Base-by-base conservation (phyloP, 1,140 invertebrate species). In the Chrysoperla carnea region DNA sequence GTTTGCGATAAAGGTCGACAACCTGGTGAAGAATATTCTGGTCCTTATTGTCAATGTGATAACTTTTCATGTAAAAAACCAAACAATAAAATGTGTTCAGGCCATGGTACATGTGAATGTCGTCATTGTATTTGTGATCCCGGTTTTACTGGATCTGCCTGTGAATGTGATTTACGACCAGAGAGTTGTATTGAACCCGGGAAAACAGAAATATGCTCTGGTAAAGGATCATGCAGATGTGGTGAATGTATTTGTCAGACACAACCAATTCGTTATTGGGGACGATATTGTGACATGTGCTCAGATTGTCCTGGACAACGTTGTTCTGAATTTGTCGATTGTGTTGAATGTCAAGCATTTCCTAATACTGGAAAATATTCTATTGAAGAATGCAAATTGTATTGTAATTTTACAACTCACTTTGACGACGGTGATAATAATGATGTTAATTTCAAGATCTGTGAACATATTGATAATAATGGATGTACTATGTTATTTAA, bases 341-440 rank as follows among this genome's bases (percentile, higher is more conserved):
- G 95, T 63, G 91, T 98, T n/a, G 78, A 94, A 61, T 98, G 94
- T 57, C 75, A 82, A 58, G 78, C 82, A 48, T 90, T 90, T 12
- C 17, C 17, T 23, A 62, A 81, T 38, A 84, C 79, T 28, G 91
- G 90, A 1, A 72, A 69, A 44, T 74, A 82, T 39, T 75, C 74
- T 29, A 66, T 74, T 49, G 67, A 72, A 42, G 64, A 72, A 33
- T 66, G 62, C 44, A 51, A 54, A n/a, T 37, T 48, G 7, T 59
- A 58, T 37, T 74, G 71, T 50, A 61, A 59, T 0, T 50, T 54
- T 12, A 69, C 60, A 6, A 50, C 51, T 44, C 57, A 59, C 17
- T 50, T 61, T 27, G 51, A 67, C n/a, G 64, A 69, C 35, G 61
- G 66, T 1, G 67, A 70, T n/a, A 41, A 61, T 4, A 12, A 6